Percentiles rank a stretch among this genome's conserved stretches.
phyloP scores from a whole-genome alignment of 2,888 invertebrate species.

The Choristoneura rosaceana region DNA sequence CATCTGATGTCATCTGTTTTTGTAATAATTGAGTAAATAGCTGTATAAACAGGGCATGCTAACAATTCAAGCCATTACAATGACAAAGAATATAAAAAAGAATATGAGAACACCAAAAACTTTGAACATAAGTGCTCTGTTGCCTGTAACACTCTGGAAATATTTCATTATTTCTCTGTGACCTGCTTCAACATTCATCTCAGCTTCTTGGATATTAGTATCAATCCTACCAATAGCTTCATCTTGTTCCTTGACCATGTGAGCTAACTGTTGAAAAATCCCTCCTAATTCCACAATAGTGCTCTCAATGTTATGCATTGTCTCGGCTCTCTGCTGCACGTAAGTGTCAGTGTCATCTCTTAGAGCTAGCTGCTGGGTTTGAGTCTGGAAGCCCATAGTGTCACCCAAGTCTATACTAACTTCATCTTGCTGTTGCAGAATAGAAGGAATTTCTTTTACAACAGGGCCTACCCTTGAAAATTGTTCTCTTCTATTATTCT shows the following conservation, averaged over 20 bases:
- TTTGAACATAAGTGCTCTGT: constrained; percentile 99
- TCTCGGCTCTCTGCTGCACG: constrained; percentile 96
- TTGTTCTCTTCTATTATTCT: constrained; percentile 96
- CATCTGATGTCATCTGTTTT: constrained; percentile 8
- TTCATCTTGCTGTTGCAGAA: constrained; percentile 88
- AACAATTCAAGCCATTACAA: constrained; percentile 92
- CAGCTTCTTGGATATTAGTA: constrained; percentile 97
- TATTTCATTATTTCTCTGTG: constrained; percentile 99
- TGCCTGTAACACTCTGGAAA: constrained; percentile 98
- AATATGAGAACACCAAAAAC: constrained; percentile 99
- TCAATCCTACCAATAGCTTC: constrained; percentile 99
- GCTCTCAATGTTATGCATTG: constrained; percentile 99
- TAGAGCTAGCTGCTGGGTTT: constrained; percentile 89
- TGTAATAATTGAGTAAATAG: neutral
- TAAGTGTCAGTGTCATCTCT: constrained; percentile 96
- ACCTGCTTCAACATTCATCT: constrained; percentile 98
- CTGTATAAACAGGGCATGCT: constrained; percentile 13
- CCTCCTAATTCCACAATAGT: constrained; percentile 99
- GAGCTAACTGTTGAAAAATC: constrained; percentile 97
- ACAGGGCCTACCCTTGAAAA: constrained; percentile 85
- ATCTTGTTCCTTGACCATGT: constrained; percentile 99
- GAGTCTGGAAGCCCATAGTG: constrained; percentile 70
- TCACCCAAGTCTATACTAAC: constrained; percentile 95
- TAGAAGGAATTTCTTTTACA: constrained; percentile 75
- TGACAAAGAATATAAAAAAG: constrained; percentile 99